A percentile compares a stretch with the other conserved stretches of the same genome.
Conservation (phyloP, 2,797 vertebrate genomes). For the Galagoides demidoff region DNA sequence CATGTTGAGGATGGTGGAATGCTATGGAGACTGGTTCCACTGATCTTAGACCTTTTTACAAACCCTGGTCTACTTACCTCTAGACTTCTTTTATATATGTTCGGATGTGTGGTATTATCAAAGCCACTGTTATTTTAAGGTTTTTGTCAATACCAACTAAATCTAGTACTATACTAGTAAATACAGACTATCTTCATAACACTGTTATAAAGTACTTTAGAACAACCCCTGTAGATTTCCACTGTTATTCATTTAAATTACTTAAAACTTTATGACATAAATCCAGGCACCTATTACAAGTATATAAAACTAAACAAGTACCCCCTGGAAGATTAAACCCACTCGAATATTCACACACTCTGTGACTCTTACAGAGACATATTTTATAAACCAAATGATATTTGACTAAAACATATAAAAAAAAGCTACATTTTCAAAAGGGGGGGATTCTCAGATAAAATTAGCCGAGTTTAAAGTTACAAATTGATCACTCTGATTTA, state of each 20-base stretch:
- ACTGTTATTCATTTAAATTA: neutral
- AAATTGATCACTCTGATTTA: neutral
- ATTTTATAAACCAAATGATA: conserved; percentile 47
- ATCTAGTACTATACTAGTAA: neutral
- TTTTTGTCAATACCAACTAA: conserved; percentile 1
- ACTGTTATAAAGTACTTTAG: neutral
- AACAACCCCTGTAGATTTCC: neutral
- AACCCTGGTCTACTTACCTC: neutral
- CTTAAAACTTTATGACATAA: conserved; percentile 1
- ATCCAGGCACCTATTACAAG: neutral
- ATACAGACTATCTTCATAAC: neutral
- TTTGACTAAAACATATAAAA: conserved; percentile 30
- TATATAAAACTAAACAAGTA: neutral
- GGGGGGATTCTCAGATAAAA: neutral
- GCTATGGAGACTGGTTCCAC: neutral
- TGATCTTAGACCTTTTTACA: neutral
- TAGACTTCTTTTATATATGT: neutral
- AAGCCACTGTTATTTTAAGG: neutral
- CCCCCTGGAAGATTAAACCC: neutral
- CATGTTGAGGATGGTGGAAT: neutral
- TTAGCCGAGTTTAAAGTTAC: neutral
- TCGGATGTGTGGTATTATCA: neutral
- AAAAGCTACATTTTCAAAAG: conserved; percentile 41
- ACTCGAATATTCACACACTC: neutral
- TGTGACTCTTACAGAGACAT: neutral